Evolutionary conservation across 2,797 vertebrate species (phyloP).

Genomic region (Brachyalestes nurse): DNA sequence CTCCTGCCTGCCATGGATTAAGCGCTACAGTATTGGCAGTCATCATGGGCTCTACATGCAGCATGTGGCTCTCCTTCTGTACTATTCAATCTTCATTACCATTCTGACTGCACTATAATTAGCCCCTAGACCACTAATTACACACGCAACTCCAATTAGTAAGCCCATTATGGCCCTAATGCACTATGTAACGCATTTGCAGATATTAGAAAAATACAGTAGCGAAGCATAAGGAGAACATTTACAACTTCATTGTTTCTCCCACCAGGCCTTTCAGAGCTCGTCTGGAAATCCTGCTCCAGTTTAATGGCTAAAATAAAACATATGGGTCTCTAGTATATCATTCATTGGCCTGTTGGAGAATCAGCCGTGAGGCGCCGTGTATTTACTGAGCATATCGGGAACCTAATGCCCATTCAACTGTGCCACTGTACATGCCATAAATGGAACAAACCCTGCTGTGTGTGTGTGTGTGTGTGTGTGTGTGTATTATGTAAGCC

Average conservation of each 20-base stretch:
- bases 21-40: neutral
- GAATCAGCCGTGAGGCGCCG: slow-evolving; percentile 52
- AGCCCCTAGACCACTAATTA: slow-evolving; percentile 61
- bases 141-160: slow-evolving; percentile 43
- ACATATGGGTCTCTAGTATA: slow-evolving; percentile 61
- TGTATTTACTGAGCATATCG: slow-evolving; percentile 59
- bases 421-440: slow-evolving; percentile 41
- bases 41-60: neutral
- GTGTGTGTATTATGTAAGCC: slow-evolving; percentile 45
- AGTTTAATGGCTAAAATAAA: slow-evolving; percentile 49
- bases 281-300: slow-evolving; percentile 36
- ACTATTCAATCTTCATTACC: slow-evolving; percentile 54
- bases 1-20: slow-evolving; percentile 20
- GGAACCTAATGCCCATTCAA: slow-evolving; percentile 62
- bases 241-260: slow-evolving; percentile 30
- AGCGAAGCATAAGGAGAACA: slow-evolving; percentile 37
- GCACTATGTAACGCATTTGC: slow-evolving; percentile 24
- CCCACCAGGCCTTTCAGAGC: slow-evolving; percentile 20
- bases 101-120: slow-evolving; percentile 48
- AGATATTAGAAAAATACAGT: slow-evolving; percentile 20
- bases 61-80: slow-evolving; percentile 27
- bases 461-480: slow-evolving; percentile 56
- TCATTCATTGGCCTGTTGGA: slow-evolving; percentile 68
- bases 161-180: slow-evolving; percentile 44
- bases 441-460: slow-evolving; percentile 62